Conservation (phyloP, 1,140 invertebrate genomes). For the Lepidostoma basale region DNA sequence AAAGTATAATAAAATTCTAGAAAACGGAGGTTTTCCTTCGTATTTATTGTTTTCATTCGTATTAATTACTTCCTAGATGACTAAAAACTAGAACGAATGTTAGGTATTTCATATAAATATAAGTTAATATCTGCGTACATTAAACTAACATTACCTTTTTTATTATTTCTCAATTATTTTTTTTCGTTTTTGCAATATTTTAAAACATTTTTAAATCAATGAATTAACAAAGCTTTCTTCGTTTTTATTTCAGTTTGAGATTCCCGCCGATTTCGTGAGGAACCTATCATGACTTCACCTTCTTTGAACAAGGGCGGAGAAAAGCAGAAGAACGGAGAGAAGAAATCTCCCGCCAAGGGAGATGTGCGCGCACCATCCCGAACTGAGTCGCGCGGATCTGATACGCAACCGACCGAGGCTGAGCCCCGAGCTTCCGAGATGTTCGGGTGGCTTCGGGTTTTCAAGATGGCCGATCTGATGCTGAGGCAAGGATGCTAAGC, state of each 20-base stretch:
- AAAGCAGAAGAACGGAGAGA: constrained; percentile 34
- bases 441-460: constrained; percentile 41
- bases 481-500: constrained; percentile 41
- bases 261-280: neutral
- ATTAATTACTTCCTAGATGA: too few species aligned
- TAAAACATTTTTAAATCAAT: too few species aligned
- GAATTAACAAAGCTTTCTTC: too few species aligned
- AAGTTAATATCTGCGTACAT: too few species aligned
- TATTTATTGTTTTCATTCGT: too few species aligned
- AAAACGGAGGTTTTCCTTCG: too few species aligned
- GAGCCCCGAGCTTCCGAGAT: constrained; percentile 27
- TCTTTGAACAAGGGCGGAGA: constrained; percentile 37
- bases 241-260: neutral
- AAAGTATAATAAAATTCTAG: too few species aligned
- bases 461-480: constrained; percentile 40
- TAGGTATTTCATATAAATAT: too few species aligned
- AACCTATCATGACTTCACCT: constrained; percentile 34
- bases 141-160: too few species aligned
- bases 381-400: constrained; percentile 30
- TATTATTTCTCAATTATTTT: too few species aligned
- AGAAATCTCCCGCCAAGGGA: constrained; percentile 41
- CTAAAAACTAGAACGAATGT: too few species aligned
- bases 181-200: too few species aligned
- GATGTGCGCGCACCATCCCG: constrained; percentile 33
- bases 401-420: constrained; percentile 20